Conservation (phyloP, 2,113 vertebrate species). For the Salminus brasiliensis region DNA sequence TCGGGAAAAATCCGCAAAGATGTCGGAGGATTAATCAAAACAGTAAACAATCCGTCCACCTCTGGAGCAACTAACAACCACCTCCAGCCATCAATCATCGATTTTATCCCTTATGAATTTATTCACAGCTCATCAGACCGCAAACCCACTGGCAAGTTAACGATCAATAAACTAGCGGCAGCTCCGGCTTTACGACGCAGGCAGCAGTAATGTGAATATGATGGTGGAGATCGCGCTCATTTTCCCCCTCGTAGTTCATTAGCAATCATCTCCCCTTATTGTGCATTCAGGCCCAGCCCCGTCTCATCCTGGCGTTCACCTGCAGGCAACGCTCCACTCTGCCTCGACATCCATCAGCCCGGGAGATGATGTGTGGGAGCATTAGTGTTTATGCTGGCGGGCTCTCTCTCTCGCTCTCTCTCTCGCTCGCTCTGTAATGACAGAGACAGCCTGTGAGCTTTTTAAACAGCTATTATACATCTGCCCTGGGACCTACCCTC, state of each 20-base stretch:
- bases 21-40: conserved; percentile 10
- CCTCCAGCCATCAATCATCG: not conserved
- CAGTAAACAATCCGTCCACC: not conserved
- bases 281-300: conserved; percentile 36
- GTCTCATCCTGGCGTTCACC: conserved; percentile 37
- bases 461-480: conserved; percentile 51
- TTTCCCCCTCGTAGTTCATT: conserved; percentile 46
- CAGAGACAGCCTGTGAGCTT: conserved; percentile 25
- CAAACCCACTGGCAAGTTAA: conserved; percentile 1
- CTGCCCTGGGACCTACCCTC: conserved; percentile 24
- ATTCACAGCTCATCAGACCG: conserved; percentile 24
- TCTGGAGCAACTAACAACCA: conserved; percentile 4
- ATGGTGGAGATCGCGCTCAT: conserved; percentile 27
- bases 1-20: not conserved
- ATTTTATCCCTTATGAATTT: conserved; percentile 31
- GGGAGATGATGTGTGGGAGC: conserved; percentile 10
- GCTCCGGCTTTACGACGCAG: conserved; percentile 10
- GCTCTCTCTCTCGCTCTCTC: not conserved
- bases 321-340: conserved; percentile 41
- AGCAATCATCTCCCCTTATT: conserved; percentile 38
- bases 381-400: conserved; percentile 33
- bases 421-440: conserved; percentile 31
- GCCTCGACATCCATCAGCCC: conserved; percentile 44
- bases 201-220: conserved; percentile 38
- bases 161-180: conserved; percentile 38